Evolutionary conservation across 2,113 vertebrate genomes (phyloP), one percentile per base, ranked within the genome.

Genomic region (Colius striatus): DNA sequence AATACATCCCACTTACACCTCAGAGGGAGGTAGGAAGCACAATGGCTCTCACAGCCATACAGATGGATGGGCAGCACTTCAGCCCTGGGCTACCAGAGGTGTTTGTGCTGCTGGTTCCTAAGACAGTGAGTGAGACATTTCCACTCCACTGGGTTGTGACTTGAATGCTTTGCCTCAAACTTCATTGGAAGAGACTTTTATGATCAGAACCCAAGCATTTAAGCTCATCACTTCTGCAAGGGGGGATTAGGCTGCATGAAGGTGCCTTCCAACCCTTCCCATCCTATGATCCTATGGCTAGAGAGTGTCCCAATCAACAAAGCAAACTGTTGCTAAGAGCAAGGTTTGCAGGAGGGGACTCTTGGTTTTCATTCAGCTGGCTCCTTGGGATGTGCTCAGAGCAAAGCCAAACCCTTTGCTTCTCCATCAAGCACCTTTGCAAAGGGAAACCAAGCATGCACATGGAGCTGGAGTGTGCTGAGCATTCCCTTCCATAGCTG

Each of bases 41-140:
- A 51, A 45, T 0, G 57, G 32, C 68, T 92, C 53, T 25, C 48
- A 75, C 47, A 77, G 47, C 79, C 67, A 16, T 10, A 78, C 36
- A 48, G 76, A 53, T 13, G 67, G 27, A 10, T 58, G 36, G 50
- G 86, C 75, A 87, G 51, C 17, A 83, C 54, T 22, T 89, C 17
- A 54, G 45, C 54, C 62, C 58, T 29, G 58, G 53, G 29, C 38
- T 68, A 54, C 32, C 29, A 25, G 70, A 81, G 79, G 41, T 30
- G 54, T 67, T 73, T 38, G 84, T 72, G 60, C 47, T 74, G 82
- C n/a, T n/a, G n/a, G n/a, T n/a, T n/a, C n/a, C n/a, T n/a, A n/a
- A n/a, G n/a, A n/a, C n/a, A n/a, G n/a, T n/a, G 60, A 36, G 21
- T 48, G 45, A 0, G 0, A 80, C 0, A 0, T 70, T 79, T 88